Conservation (phyloP, 1,140 invertebrate genomes). For the Pararge aegeria region DNA sequence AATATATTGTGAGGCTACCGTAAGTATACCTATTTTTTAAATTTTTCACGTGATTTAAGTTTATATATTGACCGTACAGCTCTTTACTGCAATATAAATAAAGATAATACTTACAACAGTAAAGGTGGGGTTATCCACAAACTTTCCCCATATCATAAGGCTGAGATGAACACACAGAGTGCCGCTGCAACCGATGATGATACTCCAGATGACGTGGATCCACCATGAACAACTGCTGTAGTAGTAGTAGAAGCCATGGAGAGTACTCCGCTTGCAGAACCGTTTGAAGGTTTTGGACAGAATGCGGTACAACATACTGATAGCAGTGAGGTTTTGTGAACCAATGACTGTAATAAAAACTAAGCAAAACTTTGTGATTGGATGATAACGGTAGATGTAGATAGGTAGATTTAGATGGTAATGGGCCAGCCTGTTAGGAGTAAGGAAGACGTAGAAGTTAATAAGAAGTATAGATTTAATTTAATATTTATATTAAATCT, state of each 20-base stretch:
- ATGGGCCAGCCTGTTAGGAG: too few relatives aligned
- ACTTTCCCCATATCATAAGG: conserved; percentile 64
- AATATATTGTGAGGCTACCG: too few relatives aligned
- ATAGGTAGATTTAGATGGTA: too few relatives aligned
- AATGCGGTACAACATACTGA: not conserved
- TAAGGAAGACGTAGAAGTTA: too few relatives aligned
- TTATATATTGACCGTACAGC: too few relatives aligned
- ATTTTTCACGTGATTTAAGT: too few relatives aligned
- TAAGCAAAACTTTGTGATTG: too few relatives aligned
- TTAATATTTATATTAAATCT: too few relatives aligned
- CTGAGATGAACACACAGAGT: conserved; percentile 48
- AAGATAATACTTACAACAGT: conserved; percentile 66
- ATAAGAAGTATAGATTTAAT: too few relatives aligned
- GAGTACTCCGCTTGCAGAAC: conserved; percentile 43
- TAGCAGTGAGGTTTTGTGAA: not conserved
- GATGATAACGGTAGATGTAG: too few relatives aligned
- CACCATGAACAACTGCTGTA: conserved; percentile 28
- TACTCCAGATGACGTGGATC: conserved; percentile 38
- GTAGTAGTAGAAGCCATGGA: conserved; percentile 59
- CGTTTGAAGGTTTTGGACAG: not conserved
- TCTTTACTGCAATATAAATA: too few relatives aligned
- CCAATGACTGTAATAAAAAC: not conserved
- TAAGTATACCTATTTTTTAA: too few relatives aligned
- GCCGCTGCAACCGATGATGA: conserved; percentile 38
- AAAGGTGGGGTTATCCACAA: conserved; percentile 55